These are phyloP conservation scores for Hypomecis punctinalis DNA, from an alignment of 2,888 invertebrate species.

Conservation along the genomic window DNA sequence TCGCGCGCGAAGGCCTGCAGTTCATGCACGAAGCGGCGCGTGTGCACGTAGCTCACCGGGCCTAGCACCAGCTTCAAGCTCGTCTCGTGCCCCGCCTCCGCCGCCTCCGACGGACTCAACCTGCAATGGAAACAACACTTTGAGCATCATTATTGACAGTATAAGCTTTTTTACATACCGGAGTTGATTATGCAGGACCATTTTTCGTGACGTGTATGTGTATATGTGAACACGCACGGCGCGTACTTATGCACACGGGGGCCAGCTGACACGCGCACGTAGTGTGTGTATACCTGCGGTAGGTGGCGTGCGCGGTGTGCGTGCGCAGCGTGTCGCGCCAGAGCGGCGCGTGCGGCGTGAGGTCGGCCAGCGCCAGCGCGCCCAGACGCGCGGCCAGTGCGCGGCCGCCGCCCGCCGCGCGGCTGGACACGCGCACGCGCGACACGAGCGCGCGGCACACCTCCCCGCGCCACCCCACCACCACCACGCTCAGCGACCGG, in stretches of 20 bases:
- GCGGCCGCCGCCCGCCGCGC: slow-evolving; percentile 83
- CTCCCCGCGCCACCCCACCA: slow-evolving; percentile 39
- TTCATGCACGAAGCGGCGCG: slow-evolving; percentile 96
- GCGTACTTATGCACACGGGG: not conserved
- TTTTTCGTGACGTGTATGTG: no score
- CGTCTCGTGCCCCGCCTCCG: slow-evolving; percentile 84
- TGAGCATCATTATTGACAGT: no score
- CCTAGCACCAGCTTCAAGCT: slow-evolving; percentile 92
- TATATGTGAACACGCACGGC: no score
- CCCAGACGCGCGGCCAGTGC: slow-evolving; percentile 86
- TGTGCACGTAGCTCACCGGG: slow-evolving; percentile 96
- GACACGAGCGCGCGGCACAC: slow-evolving; percentile 61
- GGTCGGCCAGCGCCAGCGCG: slow-evolving; percentile 91
- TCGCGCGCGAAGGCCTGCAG: slow-evolving; percentile 94
- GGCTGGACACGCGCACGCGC: slow-evolving; percentile 87
- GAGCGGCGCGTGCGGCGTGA: slow-evolving; percentile 91
- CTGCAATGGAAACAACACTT: slow-evolving; percentile 51
- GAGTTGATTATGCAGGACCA: not conserved
- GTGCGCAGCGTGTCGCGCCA: slow-evolving; percentile 94
- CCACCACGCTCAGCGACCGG: slow-evolving; percentile 62
- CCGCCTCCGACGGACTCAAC: slow-evolving; percentile 78
- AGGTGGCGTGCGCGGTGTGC: slow-evolving; percentile 91
- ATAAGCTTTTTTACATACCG: not conserved
- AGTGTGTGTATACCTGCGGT: slow-evolving; percentile 68
- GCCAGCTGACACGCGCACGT: not conserved